A percentile compares a stretch with the other conserved stretches of the same genome.
These are phyloP conservation scores for Cydia fagiglandana DNA, from an alignment of 1,140 invertebrate species.

Conservation along the genomic window DNA sequence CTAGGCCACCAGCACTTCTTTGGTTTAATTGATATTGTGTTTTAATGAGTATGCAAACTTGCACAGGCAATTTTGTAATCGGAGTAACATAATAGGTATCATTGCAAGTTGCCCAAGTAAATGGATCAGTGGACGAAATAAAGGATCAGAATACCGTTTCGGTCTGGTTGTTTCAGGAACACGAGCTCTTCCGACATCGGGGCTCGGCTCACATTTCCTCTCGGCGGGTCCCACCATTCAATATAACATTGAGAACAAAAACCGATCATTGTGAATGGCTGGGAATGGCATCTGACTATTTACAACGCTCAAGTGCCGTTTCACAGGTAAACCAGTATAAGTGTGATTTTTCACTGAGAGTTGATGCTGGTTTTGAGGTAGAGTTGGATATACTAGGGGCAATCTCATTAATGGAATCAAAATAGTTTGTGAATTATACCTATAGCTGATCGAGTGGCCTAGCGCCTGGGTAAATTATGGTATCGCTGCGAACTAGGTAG, in stretches of 20 bases:
- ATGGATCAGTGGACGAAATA: slow-evolving; percentile 41
- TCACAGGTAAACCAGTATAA: background rate
- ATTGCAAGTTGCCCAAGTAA: slow-evolving; percentile 14
- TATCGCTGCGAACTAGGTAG: background rate
- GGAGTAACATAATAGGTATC: background rate
- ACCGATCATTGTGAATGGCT: slow-evolving; percentile 52
- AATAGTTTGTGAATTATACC: background rate
- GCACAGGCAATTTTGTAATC: background rate
- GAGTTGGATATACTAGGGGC: background rate
- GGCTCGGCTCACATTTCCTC: slow-evolving; percentile 67
- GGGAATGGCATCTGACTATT: slow-evolving; percentile 49
- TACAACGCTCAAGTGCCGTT: background rate
- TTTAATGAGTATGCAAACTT: background rate
- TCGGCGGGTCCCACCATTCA: slow-evolving; percentile 48
- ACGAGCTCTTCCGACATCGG: slow-evolving; percentile 54
- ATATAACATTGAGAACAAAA: slow-evolving; percentile 59
- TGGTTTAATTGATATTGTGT: background rate
- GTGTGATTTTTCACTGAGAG: background rate
- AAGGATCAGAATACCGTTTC: slow-evolving; percentile 53
- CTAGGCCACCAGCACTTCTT: background rate
- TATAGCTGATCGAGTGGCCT: slow-evolving; percentile 1
- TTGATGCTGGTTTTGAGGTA: background rate
- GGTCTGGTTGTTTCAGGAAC: slow-evolving; percentile 56
- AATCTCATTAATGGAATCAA: background rate
- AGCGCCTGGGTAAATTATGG: slow-evolving; percentile 9